Base-by-base conservation (phyloP, 2,113 vertebrate genomes). In the Protobothrops flavoviridis region DNA sequence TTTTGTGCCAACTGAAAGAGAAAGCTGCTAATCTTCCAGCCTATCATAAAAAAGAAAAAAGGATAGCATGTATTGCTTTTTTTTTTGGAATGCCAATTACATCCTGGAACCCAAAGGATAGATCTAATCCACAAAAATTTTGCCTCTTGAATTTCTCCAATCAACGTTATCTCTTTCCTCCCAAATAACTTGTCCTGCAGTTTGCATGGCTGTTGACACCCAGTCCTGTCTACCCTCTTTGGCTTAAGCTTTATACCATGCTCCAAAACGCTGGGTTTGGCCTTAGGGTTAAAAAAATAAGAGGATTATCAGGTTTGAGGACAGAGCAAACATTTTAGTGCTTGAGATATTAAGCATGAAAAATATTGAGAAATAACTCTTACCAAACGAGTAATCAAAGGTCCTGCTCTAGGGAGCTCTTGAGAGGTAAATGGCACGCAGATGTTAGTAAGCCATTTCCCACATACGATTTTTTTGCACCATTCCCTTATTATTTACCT, bases 391-490 rank as follows among this genome's bases (percentile, higher is more conserved):
- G 69, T 3, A 74, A 39, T 20, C 69, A 74, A 81, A 39, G 17
- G 17, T 39, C 17, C 74, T 9, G 74, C 74, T 81, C 74, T 81
- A 81, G n/a, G 74, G 74, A 81, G 17, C 17, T 9, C 17, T 21
- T 20, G 33, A 39, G 33, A 39, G 69, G 33, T 39, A 39, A 81
- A 81, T 20, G 17, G 69, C 69, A 48, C 10, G 43, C 26, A 87
- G 57, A 59, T 29, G 39, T 89, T 59, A 13, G 43, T 10, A n/a
- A 26, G n/a, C 4, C 10, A 1, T 74, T 52, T 53, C n/a, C 20
- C 7, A 24, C 1, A 1, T 12, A 15, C 4, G 1, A 13, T 6
- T 11, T 50, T 12, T 50, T 12, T 9, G 8, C 10, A 0, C 20
- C 59, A 3, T 2, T 48, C 21, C 56, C 24, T 48, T 57, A 29